These are phyloP conservation scores for Gallinago media DNA, from an alignment of 2,113 vertebrate species.

Conservation along the genomic window DNA sequence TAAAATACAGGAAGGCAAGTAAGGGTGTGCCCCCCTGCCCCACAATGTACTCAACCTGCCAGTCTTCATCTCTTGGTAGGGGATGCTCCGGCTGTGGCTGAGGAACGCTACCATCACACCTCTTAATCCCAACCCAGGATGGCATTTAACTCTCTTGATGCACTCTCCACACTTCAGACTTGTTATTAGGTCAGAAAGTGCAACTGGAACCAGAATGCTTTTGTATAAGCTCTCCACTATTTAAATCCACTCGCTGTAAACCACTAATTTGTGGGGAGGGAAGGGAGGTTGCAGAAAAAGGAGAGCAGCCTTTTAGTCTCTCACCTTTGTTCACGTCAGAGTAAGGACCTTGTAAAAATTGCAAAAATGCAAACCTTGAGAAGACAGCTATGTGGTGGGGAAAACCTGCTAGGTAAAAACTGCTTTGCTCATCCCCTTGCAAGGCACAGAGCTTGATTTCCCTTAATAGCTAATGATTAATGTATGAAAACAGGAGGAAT, in stretches of 20 bases:
- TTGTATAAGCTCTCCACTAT: neutral
- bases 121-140: neutral
- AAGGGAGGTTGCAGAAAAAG: neutral
- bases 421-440: neutral
- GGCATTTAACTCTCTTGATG: neutral
- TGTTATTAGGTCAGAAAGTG: neutral
- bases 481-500: neutral
- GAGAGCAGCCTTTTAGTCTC: neutral
- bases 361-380: neutral
- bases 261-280: neutral
- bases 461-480: slow-evolving; percentile 28
- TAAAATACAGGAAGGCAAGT: neutral
- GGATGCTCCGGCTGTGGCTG: neutral
- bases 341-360: neutral
- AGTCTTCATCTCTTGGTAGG: neutral
- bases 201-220: neutral
- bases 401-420: neutral
- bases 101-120: fast-evolving
- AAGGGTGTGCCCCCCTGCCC: neutral
- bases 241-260: neutral
- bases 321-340: neutral
- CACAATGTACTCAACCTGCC: neutral
- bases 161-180: neutral
- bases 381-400: neutral
- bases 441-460: neutral